Evolutionary conservation across 2,113 vertebrate species (phyloP).

Genomic region (Pelecanoides urinatrix): DNA sequence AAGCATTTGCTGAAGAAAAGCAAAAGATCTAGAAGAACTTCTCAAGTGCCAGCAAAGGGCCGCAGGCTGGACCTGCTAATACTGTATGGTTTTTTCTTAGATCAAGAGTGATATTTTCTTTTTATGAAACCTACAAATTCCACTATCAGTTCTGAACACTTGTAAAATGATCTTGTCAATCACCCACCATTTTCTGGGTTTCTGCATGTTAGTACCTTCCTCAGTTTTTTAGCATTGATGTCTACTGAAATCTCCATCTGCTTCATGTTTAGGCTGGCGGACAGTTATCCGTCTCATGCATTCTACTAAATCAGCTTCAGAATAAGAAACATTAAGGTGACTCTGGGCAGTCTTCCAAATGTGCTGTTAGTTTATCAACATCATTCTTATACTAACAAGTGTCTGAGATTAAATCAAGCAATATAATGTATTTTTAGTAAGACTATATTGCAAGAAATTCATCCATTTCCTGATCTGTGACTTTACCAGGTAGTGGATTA

Average conservation of each 20-base stretch:
- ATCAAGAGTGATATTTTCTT: not conserved
- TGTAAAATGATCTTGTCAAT: not conserved
- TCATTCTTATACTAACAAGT: not conserved
- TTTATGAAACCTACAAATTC: not conserved
- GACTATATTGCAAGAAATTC: not conserved
- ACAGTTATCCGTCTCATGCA: fast-evolving
- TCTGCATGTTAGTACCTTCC: not conserved
- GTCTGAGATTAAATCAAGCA: not conserved
- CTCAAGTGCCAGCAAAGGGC: not conserved
- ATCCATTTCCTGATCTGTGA: not conserved
- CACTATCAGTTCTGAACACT: not conserved
- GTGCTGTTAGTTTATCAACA: not conserved
- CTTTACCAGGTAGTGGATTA: not conserved
- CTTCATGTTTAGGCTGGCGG: not conserved
- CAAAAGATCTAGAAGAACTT: not conserved
- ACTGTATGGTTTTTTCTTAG: not conserved
- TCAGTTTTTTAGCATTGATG: not conserved
- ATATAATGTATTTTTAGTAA: not conserved
- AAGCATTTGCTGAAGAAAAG: not conserved
- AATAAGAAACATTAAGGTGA: not conserved
- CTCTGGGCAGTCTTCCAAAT: not conserved
- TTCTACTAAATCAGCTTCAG: not conserved
- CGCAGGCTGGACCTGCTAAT: not conserved
- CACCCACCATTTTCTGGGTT: not conserved
- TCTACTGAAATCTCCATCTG: not conserved